phyloP scores from a whole-genome alignment of 1,140 invertebrate genomes.

The Zaprionus vittiger region DNA sequence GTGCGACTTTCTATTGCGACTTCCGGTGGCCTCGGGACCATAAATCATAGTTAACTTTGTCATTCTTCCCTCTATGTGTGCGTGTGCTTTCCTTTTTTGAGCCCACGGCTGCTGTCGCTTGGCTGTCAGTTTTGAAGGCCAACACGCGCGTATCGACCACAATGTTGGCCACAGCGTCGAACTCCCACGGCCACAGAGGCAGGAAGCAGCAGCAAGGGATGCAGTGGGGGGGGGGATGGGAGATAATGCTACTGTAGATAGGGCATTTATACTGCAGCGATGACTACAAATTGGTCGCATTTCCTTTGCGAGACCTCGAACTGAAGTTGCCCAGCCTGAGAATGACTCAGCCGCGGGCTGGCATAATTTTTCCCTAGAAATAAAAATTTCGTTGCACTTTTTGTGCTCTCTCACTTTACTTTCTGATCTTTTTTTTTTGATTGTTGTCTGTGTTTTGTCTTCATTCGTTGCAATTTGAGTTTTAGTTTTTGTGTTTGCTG shows the following conservation, averaged over 20 bases:
- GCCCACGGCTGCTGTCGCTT: conserved; percentile 60
- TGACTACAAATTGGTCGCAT: conserved; percentile 76
- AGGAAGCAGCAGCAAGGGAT: conserved; percentile 15
- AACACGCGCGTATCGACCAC: conserved; percentile 54
- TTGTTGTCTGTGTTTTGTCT: conserved; percentile 15
- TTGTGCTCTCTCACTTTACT: conserved; percentile 5
- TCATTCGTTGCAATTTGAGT: conserved; percentile 57
- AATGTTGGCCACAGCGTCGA: conserved; percentile 26
- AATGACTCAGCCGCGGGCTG: conserved; percentile 58
- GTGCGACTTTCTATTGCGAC: conserved; percentile 39
- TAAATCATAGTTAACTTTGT: conserved; percentile 73
- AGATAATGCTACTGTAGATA: background rate
- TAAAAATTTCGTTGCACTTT: conserved; percentile 18
- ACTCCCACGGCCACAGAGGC: conserved; percentile 21
- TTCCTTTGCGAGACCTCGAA: conserved; percentile 43
- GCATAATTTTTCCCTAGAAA: conserved; percentile 36
- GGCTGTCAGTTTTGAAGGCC: conserved; percentile 76
- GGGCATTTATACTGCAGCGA: conserved; percentile 39
- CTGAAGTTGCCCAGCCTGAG: conserved; percentile 45
- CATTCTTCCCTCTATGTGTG: conserved; percentile 15
- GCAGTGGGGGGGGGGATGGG: background rate
- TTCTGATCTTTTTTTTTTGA: conserved; percentile 6
- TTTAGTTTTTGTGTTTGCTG: conserved; percentile 57
- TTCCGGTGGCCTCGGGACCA: conserved; percentile 39
- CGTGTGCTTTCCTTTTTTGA: conserved; percentile 17